These are phyloP conservation scores for Crotalus helleri DNA, from an alignment of 2,113 vertebrate species.

Conservation along the genomic window DNA sequence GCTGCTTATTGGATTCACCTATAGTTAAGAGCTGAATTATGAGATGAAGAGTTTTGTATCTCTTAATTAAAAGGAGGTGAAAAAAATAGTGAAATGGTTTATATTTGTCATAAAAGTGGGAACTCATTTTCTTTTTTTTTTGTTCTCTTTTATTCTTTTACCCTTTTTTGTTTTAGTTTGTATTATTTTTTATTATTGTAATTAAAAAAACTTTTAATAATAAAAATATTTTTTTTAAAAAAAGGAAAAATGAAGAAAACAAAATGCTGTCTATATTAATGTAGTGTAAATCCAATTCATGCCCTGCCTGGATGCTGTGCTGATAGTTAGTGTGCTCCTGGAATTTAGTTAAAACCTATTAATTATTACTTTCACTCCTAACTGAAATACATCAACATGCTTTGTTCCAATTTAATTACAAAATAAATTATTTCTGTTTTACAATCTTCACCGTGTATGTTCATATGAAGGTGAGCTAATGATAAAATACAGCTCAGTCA, in stretches of 20 bases:
- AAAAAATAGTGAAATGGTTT: background rate
- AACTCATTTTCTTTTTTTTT: background rate
- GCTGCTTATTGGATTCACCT: background rate
- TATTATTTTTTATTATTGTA: background rate
- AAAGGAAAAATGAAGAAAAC: background rate
- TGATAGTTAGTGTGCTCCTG: conserved; percentile 45
- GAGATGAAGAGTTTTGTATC: background rate
- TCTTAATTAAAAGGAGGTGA: background rate
- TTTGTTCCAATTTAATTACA: conserved; percentile 56
- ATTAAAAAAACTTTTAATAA: background rate
- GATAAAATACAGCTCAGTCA: conserved; percentile 28
- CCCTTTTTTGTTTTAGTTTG: background rate
- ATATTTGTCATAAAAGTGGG: background rate
- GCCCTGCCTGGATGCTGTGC: conserved; percentile 28
- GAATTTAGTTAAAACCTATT: conserved; percentile 59
- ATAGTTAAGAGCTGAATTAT: background rate
- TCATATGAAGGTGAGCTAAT: background rate
- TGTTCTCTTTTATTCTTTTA: background rate
- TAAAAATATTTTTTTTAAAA: background rate
- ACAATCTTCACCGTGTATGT: conserved; percentile 26
- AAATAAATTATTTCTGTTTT: conserved; percentile 53
- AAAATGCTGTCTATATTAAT: background rate
- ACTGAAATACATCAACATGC: conserved; percentile 46
- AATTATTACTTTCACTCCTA: conserved; percentile 53
- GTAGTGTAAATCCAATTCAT: conserved; percentile 9